phyloP scores from a whole-genome alignment of 2,113 vertebrate genomes.

The Piaya cayana region DNA sequence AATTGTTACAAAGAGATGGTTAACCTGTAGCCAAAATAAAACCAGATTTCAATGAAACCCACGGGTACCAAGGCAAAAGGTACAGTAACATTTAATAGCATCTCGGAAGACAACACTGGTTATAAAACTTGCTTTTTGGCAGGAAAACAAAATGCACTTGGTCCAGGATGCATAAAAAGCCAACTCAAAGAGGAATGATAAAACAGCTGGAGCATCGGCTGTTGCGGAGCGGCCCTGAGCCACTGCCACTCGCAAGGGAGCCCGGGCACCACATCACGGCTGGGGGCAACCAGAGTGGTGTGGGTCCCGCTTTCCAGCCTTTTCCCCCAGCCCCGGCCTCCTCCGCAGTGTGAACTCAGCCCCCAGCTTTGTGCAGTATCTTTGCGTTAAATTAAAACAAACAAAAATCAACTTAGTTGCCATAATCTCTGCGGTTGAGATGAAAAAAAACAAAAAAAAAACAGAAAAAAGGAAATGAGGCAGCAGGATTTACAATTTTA shows the following conservation, averaged over 20 bases:
- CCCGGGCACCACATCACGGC: background rate
- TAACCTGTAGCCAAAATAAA: conserved; percentile 42
- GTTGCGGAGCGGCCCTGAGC: conserved; percentile 17
- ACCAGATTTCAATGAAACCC: background rate
- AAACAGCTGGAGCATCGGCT: conserved; percentile 24
- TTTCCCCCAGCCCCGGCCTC: rapidly evolving
- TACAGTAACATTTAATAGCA: conserved; percentile 74
- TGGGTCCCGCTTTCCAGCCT: background rate
- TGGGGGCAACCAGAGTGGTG: background rate
- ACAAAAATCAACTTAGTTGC: background rate
- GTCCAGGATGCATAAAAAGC: conserved; percentile 55
- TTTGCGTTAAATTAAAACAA: conserved; percentile 48
- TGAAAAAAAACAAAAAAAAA: background rate
- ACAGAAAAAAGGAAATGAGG: background rate
- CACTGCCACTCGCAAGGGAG: background rate
- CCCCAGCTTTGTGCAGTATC: conserved; percentile 29
- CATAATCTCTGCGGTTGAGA: background rate
- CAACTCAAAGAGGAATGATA: background rate
- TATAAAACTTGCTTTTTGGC: conserved; percentile 70
- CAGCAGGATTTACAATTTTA: conserved; percentile 28
- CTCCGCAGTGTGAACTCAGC: rapidly evolving
- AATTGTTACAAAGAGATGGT: background rate
- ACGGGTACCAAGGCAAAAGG: background rate
- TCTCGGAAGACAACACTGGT: conserved; percentile 58
- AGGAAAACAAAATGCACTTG: conserved; percentile 71